These are phyloP conservation scores for Engraulis encrasicolus DNA, from an alignment of 2,113 vertebrate genomes.

Conservation along the genomic window DNA sequence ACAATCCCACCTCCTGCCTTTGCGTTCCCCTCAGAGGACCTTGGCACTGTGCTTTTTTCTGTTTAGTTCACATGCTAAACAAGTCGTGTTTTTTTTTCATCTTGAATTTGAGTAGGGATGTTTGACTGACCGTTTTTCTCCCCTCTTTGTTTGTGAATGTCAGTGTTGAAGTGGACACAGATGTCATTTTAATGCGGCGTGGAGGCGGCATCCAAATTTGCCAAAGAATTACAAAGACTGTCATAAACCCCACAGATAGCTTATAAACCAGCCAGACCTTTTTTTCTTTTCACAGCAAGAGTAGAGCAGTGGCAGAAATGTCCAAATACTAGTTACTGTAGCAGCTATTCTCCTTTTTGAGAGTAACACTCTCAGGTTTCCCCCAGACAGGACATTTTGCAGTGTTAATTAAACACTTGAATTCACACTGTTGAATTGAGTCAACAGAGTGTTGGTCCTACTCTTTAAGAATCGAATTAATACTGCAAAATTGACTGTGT, in stretches of 20 bases:
- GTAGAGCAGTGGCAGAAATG: neutral
- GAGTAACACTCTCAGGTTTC: too few species aligned
- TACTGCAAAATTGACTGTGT: too few species aligned
- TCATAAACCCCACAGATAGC: neutral
- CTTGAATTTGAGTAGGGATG: constrained; percentile 16
- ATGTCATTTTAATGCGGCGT: neutral
- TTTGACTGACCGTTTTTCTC: constrained; percentile 13
- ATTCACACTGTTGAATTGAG: too few species aligned
- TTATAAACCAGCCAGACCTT: neutral
- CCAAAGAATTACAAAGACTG: constrained; percentile 6
- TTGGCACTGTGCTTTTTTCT: neutral
- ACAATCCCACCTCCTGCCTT: neutral
- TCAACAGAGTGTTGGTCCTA: too few species aligned
- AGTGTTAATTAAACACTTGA: too few species aligned
- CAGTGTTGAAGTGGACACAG: neutral
- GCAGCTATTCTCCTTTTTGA: too few species aligned
- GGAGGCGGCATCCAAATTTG: neutral
- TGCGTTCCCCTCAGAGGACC: neutral
- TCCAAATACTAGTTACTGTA: neutral
- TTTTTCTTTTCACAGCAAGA: neutral
- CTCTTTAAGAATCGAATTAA: too few species aligned
- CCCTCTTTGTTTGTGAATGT: constrained; percentile 20
- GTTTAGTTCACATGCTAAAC: constrained; percentile 22
- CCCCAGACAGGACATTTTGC: too few species aligned
- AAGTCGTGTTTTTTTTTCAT: constrained; percentile 21